Percentiles rank a stretch among this genome's conserved stretches.
Evolutionary conservation across 2,113 vertebrate genomes (phyloP).

Genomic region (Fulmarus glacialis): DNA sequence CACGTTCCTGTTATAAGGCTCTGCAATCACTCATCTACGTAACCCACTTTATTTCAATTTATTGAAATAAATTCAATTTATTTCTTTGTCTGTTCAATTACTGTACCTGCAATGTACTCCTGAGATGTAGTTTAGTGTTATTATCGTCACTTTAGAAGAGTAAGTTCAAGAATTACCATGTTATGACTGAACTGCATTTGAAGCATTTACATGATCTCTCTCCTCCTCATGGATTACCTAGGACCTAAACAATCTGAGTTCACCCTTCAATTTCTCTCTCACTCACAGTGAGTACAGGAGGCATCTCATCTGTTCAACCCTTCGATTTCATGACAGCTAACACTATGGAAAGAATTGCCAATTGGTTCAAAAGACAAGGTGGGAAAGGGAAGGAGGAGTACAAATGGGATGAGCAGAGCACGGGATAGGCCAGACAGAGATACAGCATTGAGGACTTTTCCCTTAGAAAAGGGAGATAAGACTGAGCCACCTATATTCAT

Average conservation of each 20-base stretch:
- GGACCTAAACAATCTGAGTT: not conserved
- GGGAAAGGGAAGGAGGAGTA: not conserved
- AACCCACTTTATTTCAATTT: not conserved
- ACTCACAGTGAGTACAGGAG: not conserved
- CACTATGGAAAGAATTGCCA: not conserved
- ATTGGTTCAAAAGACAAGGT: not conserved
- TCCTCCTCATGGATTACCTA: not conserved
- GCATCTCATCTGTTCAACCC: not conserved
- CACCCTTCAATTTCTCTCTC: not conserved
- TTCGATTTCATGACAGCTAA: not conserved
- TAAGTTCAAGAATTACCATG: not conserved
- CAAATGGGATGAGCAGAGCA: not conserved
- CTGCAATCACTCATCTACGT: not conserved
- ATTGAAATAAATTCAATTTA: not conserved
- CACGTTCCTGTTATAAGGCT: not conserved
- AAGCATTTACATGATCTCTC: not conserved
- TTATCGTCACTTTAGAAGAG: rapidly evolving
- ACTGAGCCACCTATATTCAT: not conserved
- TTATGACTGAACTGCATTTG: not conserved
- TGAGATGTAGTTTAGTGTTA: not conserved
- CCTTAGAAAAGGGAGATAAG: not conserved
- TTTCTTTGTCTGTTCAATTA: not conserved
- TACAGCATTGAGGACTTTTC: not conserved
- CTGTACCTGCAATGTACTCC: not conserved
- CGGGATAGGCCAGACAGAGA: not conserved